A percentile compares a stretch with the other conserved stretches of the same genome.
Conservation (phyloP, 2,888 invertebrate species). For the Callyntrura sp. region DNA sequence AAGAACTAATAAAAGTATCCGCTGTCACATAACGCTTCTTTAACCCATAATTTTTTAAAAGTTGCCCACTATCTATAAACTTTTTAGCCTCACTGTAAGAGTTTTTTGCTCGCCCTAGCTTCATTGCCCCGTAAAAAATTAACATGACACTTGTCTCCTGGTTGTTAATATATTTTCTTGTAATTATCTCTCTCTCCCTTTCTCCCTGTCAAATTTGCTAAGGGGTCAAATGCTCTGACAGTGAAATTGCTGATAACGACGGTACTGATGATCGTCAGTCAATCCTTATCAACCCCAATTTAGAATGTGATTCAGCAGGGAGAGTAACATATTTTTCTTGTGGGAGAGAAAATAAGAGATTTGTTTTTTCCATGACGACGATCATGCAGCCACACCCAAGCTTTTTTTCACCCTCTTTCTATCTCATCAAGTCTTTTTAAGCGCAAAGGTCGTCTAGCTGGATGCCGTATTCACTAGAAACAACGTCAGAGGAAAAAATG, state of each 20-base stretch:
- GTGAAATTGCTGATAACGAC: slow-evolving; percentile 7
- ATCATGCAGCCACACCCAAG: slow-evolving; percentile 9
- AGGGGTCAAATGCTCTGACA: slow-evolving; percentile 41
- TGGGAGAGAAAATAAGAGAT: not conserved
- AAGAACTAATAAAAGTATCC: too few relatives aligned
- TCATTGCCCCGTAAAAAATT: slow-evolving; percentile 31
- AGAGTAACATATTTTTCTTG: not conserved
- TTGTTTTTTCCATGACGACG: slow-evolving; percentile 16
- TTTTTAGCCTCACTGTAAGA: too few relatives aligned
- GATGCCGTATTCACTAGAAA: not conserved
- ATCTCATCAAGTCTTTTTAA: not conserved
- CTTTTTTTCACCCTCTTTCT: not conserved
- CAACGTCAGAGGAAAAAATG: not conserved
- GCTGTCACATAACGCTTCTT: too few relatives aligned
- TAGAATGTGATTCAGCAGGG: slow-evolving; percentile 32
- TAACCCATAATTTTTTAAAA: too few relatives aligned
- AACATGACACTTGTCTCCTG: slow-evolving; percentile 40
- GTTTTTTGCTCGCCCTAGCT: slow-evolving; percentile 17
- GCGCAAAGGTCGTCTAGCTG: not conserved
- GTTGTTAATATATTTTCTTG: not conserved
- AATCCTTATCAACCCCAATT: slow-evolving; percentile 51
- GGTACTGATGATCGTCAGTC: slow-evolving; percentile 18
- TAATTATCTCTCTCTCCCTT: slow-evolving; percentile 36
- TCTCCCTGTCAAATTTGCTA: slow-evolving; percentile 51
- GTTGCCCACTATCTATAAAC: too few relatives aligned